phyloP scores from a whole-genome alignment of 2,113 vertebrate species.

The Cromileptes altivelis region DNA sequence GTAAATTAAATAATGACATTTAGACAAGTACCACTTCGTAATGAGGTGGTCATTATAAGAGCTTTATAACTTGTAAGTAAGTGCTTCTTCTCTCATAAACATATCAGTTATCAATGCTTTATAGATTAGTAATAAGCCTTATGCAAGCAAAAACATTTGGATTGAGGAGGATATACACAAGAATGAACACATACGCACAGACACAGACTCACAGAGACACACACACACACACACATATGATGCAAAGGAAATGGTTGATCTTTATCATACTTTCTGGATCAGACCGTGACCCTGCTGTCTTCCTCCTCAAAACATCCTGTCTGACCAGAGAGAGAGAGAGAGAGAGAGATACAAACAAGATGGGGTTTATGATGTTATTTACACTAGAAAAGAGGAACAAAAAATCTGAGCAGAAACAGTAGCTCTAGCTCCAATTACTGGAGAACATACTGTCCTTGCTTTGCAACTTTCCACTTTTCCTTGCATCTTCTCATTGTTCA shows the following conservation, averaged over 20 bases:
- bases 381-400: conserved; percentile 16
- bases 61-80: neutral
- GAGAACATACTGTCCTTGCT: conserved; percentile 6
- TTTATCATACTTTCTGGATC: conserved; percentile 56
- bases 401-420: conserved; percentile 11
- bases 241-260: conserved; percentile 70
- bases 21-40: neutral
- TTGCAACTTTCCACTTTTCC: neutral
- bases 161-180: neutral
- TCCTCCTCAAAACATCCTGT: conserved; percentile 70
- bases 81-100: neutral
- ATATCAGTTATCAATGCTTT: neutral
- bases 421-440: neutral
- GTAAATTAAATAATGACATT: neutral
- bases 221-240: conserved; percentile 44
- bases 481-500: neutral
- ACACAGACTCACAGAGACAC: neutral
- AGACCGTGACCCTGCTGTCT: conserved; percentile 56
- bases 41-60: neutral
- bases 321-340: conserved; percentile 11
- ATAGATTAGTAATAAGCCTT: neutral
- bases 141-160: neutral
- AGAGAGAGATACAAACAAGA: conserved; percentile 26
- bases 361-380: conserved; percentile 14
- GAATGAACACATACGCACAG: conserved; percentile 30